Base-by-base conservation (phyloP, 2,797 vertebrate species). In the Hoplostethus atlanticus region DNA sequence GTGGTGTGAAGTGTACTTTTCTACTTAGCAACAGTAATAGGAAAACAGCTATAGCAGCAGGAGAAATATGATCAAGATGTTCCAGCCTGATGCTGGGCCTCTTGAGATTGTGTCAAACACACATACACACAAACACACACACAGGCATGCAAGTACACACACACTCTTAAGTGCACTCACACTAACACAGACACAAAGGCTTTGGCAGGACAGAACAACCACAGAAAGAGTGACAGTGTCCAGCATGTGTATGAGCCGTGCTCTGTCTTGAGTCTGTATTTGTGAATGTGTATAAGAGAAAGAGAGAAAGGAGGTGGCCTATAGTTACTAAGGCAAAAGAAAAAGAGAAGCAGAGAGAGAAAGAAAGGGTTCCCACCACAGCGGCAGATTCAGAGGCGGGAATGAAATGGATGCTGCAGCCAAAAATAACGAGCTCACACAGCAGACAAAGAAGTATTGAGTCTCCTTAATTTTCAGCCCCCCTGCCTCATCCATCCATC, bases 391-490 rank as follows among this genome's bases (percentile, higher is more conserved):
- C 55, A 61, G 25, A 59, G 63, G 40, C 34, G 61, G 48, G 52
- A 42, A 28, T 72, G 15, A 69, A 67, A 54, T 25, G 2, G 17
- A 73, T 42, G 17, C 66, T 64, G 17, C 15, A 13, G 68, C 83
- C 78, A 79, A 62, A 84, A 83, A 61, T 59, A 84, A 81, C 71
- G 77, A 56, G 17, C 3, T 40, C 36, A 30, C 8, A 42, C 47
- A 46, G 51, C 51, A 69, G 58, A 69, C 68, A 77, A 71, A 73
- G 57, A 28, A 60, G 55, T 56, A 52, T 52, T 42, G 15, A 53
- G 42, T 52, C 30, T 54, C 30, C 6, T 53, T 30, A 38, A 51
- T 46, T n/a, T 48, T 55, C 47, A 58, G 31, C 21, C 36, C 11
- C 28, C 25, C 5, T 34, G 21, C 13, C 17, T 17, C 38, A 10